These are phyloP conservation scores for Ceratitis capitata DNA, from an alignment of 1,140 invertebrate species.

Conservation along the genomic window DNA sequence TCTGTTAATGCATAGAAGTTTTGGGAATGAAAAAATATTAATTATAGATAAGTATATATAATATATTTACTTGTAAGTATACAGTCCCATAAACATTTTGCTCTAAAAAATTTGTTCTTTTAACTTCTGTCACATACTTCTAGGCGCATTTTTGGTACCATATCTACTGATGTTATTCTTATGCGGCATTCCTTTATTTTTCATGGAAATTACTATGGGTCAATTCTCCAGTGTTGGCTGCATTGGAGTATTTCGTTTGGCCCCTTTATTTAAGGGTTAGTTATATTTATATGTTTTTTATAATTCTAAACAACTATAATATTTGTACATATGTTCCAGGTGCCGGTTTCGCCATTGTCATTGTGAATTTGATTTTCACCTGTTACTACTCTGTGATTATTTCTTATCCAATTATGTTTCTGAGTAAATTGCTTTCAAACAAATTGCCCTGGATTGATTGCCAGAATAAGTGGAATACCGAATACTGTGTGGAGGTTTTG, in stretches of 20 bases:
- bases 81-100: too few relatives aligned
- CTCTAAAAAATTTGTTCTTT: background rate
- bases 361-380: conserved; percentile 89
- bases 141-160: conserved; percentile 81
- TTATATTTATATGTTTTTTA: background rate
- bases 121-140: background rate
- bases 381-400: conserved; percentile 96
- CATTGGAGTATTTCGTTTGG: conserved; percentile 78
- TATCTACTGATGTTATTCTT: conserved; percentile 80
- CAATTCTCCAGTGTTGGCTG: conserved; percentile 86
- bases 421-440: conserved; percentile 73
- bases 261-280: conserved; percentile 89
- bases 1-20: too few relatives aligned
- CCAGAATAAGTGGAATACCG: conserved; percentile 88
- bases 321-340: conserved; percentile 69
- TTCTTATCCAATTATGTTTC: conserved; percentile 89
- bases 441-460: conserved; percentile 89
- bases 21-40: background rate
- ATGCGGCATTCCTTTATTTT: conserved; percentile 88
- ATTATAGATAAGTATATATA: too few relatives aligned
- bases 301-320: background rate
- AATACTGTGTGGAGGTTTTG: conserved; percentile 71
- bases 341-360: conserved; percentile 81
- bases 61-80: too few relatives aligned
- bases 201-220: conserved; percentile 87